A percentile compares a stretch with the other conserved stretches of the same genome.
phyloP scores from a whole-genome alignment of 1,140 invertebrate genomes.

The Aphis craccivora region DNA sequence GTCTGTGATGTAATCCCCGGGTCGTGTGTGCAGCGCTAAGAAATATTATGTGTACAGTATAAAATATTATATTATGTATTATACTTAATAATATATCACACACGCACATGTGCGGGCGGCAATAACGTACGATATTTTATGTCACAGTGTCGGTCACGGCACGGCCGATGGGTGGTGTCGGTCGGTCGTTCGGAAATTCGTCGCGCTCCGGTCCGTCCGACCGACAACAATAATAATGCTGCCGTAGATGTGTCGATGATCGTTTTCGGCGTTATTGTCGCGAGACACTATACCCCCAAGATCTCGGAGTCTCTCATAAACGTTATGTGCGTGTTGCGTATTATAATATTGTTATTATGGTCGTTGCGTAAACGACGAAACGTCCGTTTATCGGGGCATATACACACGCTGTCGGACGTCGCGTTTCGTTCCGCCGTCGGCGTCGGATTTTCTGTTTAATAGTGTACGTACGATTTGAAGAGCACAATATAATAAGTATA shows the following conservation, averaged over 20 bases:
- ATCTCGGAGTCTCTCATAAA: too few species aligned
- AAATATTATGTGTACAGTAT: background rate
- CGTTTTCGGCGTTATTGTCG: background rate
- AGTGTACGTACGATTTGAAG: too few species aligned
- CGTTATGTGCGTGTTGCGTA: background rate
- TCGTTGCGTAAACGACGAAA: background rate
- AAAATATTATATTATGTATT: background rate
- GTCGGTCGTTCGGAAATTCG: background rate
- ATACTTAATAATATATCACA: constrained; percentile 4
- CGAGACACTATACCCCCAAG: too few species aligned
- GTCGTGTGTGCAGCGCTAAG: background rate
- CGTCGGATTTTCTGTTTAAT: background rate
- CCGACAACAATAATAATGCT: background rate
- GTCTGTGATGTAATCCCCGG: background rate
- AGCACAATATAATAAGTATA: background rate
- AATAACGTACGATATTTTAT: background rate
- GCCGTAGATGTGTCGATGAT: background rate
- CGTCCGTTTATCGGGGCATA: background rate
- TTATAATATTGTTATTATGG: background rate
- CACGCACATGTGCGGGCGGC: too few species aligned
- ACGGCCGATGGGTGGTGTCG: background rate
- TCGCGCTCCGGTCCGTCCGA: background rate
- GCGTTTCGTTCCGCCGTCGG: constrained; percentile 25
- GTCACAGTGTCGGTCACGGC: background rate
- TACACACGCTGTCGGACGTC: background rate